phyloP scores from a whole-genome alignment of 2,113 vertebrate species.

The Tamias sibiricus region DNA sequence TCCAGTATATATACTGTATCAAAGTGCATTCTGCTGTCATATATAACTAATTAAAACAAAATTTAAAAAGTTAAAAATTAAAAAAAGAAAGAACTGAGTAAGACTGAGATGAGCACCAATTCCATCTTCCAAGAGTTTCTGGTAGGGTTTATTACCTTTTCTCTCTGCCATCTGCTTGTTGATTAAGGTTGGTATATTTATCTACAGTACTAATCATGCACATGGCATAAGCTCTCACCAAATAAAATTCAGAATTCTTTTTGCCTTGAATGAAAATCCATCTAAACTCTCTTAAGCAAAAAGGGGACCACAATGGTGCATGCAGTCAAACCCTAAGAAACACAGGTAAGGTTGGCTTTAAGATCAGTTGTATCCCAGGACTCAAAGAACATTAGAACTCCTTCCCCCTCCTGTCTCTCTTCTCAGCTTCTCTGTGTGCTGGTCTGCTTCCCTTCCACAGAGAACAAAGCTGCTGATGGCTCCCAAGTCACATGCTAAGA shows the following conservation, averaged over 20 bases:
- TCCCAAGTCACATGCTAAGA: neutral
- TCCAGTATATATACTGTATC: no score
- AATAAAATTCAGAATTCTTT: neutral
- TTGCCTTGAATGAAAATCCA: neutral
- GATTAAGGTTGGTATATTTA: neutral
- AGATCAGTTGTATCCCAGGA: neutral
- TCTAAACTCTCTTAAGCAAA: neutral
- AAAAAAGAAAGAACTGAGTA: neutral
- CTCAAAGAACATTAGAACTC: neutral
- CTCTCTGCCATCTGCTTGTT: neutral
- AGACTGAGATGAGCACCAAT: neutral
- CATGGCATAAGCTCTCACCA: neutral
- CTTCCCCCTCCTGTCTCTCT: accelerated
- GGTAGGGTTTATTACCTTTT: neutral
- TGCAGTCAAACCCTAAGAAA: neutral
- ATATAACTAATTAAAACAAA: no score
- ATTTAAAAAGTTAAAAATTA: no score
- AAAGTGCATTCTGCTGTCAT: no score
- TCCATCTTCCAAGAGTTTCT: neutral
- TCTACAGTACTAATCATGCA: neutral
- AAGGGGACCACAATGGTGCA: no score
- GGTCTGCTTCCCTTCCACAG: neutral
- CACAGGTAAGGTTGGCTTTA: neutral
- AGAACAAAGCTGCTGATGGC: neutral
- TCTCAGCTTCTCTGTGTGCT: neutral